These are phyloP conservation scores for Struthio camelus DNA, from an alignment of 2,113 vertebrate species.

Conservation along the genomic window DNA sequence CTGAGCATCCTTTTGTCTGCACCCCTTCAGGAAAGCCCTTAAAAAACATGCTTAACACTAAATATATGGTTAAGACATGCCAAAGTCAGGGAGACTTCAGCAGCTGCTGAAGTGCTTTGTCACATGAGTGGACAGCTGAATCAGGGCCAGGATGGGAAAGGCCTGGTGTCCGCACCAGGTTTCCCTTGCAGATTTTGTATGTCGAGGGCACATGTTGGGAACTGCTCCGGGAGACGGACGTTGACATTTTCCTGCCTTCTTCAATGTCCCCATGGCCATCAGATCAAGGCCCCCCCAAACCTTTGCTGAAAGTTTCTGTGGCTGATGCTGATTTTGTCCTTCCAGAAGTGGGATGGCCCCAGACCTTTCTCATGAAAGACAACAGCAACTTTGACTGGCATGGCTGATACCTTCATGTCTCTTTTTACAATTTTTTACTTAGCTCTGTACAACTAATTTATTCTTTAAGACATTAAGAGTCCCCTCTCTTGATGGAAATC, in stretches of 20 bases:
- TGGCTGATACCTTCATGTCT: neutral
- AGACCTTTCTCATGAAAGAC: neutral
- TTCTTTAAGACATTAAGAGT: neutral
- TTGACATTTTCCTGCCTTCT: neutral
- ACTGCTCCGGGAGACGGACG: neutral
- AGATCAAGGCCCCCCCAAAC: neutral
- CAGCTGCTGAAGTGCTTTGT: neutral
- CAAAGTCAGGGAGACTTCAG: neutral
- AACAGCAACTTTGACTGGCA: neutral
- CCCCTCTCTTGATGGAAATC: neutral
- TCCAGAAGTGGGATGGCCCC: neutral
- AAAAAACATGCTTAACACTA: neutral
- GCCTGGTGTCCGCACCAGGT: fast-evolving
- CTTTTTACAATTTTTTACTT: neutral
- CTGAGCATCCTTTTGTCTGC: neutral
- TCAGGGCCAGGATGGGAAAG: neutral
- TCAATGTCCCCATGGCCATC: neutral
- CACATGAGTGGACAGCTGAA: neutral
- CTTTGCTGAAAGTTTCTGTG: neutral
- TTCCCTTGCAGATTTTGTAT: neutral
- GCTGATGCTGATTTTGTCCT: neutral
- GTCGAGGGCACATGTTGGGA: neutral
- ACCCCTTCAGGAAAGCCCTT: neutral
- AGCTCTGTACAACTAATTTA: neutral
- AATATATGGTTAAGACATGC: neutral